Percentiles rank a stretch among this genome's conserved stretches.
Evolutionary conservation across 2,113 vertebrate species (phyloP).

Genomic region (Nothocercus nigrocapillus): DNA sequence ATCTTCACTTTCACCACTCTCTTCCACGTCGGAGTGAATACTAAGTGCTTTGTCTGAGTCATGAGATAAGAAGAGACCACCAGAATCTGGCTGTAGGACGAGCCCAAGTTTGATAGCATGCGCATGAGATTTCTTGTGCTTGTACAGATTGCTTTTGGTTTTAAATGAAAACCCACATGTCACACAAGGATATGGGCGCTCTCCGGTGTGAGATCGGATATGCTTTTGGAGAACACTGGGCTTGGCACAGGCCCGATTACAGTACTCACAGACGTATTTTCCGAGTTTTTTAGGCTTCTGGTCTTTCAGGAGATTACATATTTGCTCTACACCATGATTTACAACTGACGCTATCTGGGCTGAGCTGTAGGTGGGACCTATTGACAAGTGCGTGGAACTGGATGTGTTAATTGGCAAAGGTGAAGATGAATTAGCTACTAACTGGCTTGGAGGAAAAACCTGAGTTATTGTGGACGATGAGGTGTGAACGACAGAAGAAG

Average conservation of each 20-base stretch:
- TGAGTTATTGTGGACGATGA: conserved; percentile 84
- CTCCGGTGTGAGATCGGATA: conserved; percentile 97
- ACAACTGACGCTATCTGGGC: conserved; percentile 87
- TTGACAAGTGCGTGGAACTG: conserved; percentile 85
- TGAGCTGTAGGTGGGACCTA: conserved; percentile 86
- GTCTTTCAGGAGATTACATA: conserved; percentile 90
- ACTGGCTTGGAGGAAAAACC: conserved; percentile 88
- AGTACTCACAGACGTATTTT: conserved; percentile 97
- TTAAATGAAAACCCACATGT: conserved; percentile 99
- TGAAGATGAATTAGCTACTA: conserved; percentile 84
- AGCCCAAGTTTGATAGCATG: conserved; percentile 97
- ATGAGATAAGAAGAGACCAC: conserved; percentile 85
- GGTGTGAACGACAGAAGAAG: conserved; percentile 79
- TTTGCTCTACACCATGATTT: conserved; percentile 87
- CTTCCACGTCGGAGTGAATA: conserved; percentile 91
- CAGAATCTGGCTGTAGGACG: conserved; percentile 87
- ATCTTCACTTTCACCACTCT: conserved; percentile 94
- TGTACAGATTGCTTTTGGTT: conserved; percentile 99
- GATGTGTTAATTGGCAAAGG: conserved; percentile 86
- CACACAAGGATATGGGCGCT: conserved; percentile 95
- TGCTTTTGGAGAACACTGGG: conserved; percentile 98
- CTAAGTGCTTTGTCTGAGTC: conserved; percentile 92
- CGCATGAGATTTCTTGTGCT: conserved; percentile 99
- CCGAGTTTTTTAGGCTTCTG: conserved; percentile 98
- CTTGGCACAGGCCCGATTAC: conserved; percentile 94